phyloP scores from a whole-genome alignment of 2,113 vertebrate species.

The pig (Sus scrofa) region DNA sequence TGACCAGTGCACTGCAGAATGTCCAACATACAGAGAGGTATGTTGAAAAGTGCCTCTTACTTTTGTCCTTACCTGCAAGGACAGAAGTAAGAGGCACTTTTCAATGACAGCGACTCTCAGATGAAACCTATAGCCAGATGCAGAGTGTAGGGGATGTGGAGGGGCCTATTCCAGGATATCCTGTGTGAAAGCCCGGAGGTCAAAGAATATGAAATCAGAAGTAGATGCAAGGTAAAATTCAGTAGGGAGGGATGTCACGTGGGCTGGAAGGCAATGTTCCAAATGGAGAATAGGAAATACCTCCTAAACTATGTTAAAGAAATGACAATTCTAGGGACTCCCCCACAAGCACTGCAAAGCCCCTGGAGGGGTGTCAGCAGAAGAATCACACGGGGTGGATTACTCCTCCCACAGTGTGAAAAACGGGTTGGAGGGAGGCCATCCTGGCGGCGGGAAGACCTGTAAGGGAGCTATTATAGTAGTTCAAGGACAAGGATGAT shows the following conservation, averaged over 20 bases:
- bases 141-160: rapidly evolving
- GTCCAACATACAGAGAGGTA: not conserved
- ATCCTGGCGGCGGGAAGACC: not conserved
- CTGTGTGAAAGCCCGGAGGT: not conserved
- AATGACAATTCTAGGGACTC: not conserved
- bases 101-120: not conserved
- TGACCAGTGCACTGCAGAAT: not conserved
- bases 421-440: not conserved
- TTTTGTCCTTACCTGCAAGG: no score
- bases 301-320: not conserved
- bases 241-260: not conserved
- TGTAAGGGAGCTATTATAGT: not conserved
- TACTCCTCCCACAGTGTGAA: rapidly evolving
- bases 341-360: not conserved
- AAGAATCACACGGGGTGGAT: not conserved
- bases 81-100: not conserved
- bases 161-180: not conserved
- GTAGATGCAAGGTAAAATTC: not conserved
- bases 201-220: not conserved
- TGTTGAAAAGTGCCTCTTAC: no score
- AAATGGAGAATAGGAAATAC: not conserved
- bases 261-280: not conserved
- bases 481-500: not conserved
- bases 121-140: not conserved
- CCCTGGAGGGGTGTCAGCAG: not conserved